phyloP scores from a whole-genome alignment of 2,888 invertebrate species.

The Ectropis crepuscularia region DNA sequence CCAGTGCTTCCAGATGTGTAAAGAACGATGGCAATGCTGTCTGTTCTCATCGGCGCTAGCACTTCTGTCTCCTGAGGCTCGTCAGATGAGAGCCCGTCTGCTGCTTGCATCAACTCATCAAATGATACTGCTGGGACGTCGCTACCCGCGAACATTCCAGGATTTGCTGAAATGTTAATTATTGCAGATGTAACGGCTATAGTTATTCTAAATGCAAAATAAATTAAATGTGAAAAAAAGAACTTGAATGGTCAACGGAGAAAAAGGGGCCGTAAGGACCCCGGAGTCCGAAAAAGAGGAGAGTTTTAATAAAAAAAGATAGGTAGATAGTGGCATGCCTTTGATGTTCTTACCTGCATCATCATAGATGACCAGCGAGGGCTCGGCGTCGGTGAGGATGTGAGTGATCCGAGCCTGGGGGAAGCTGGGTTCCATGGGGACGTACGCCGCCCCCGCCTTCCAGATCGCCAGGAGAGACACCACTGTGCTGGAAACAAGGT shows the following conservation, averaged over 20 bases:
- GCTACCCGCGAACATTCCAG: slow-evolving; percentile 67
- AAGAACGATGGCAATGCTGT: slow-evolving; percentile 88
- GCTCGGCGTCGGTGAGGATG: slow-evolving; percentile 90
- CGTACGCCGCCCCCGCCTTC: slow-evolving; percentile 93
- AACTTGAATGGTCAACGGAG: too few species aligned
- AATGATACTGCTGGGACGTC: slow-evolving; percentile 73
- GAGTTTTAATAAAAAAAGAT: too few species aligned
- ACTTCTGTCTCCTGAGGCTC: slow-evolving; percentile 69
- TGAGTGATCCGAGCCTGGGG: slow-evolving; percentile 90
- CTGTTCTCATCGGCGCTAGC: slow-evolving; percentile 64
- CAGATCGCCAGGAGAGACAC: slow-evolving; percentile 89
- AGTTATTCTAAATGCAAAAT: too few species aligned
- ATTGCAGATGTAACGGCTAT: too few species aligned
- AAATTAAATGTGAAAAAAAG: too few species aligned
- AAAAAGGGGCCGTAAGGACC: too few species aligned
- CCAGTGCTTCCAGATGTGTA: slow-evolving; percentile 97
- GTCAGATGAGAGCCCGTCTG: slow-evolving; percentile 68
- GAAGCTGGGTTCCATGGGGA: slow-evolving; percentile 91
- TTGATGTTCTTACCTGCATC: slow-evolving; percentile 76
- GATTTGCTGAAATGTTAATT: slow-evolving; percentile 61
- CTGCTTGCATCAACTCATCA: slow-evolving; percentile 78
- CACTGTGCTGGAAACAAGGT: slow-evolving; percentile 70
- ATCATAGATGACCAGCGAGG: slow-evolving; percentile 88
- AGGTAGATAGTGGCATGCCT: too few species aligned
- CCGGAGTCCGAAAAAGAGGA: too few species aligned